Evolutionary conservation across 2,113 vertebrate species (phyloP), one percentile per base, ranked within the genome.

Genomic region (Parus major): DNA sequence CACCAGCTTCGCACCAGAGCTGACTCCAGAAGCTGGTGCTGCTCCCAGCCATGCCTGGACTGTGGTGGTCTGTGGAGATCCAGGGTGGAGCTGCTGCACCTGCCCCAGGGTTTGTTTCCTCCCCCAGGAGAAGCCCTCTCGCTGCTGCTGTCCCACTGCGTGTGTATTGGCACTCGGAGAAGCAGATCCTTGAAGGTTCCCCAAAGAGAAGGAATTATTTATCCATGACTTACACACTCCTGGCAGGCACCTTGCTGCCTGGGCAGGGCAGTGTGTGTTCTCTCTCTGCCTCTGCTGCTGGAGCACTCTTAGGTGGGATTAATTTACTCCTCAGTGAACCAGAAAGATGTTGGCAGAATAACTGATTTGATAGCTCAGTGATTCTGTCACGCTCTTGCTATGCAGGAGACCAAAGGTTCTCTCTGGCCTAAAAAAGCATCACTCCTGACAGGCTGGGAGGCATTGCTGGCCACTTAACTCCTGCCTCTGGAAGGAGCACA

Each of bases 281-380:
- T 88, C 3, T 5, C 66, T 81, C 44, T 68, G 52, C n/a, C n/a
- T 82, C 31, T 92, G 42, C 82, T 78, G 64, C 82, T 66, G 68
- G 55, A 93, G 72, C 56, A 14, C 64, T 91, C 82, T 57, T 31
- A 90, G 2, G 16, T 72, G 59, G 75, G 49, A 88, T 72, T 94
- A 35, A 95, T 95, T 92, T 59, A 75, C 76, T 91, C 65, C 75
- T 86, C 83, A 86, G 64, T 86, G 92, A 96, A 88, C 68, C 86
- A 93, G 88, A 92, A 93, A 90, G 88, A 91, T 78, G 86, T 83
- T 94, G 95, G 92, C 94, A 93, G 96, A 93, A 88, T 81, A 96
- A 93, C 47, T 80, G 68, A 93, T 94, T 75, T 81, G 88, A 94
- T 90, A 95, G 86, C 94, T 95, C 86, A 71, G 82, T 68, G 88